Percentiles rank a stretch among this genome's conserved stretches.
These are phyloP conservation scores for Pocillopora verrucosa DNA, from an alignment of 64 coral and sea anemone genomes.

Conservation along the genomic window DNA sequence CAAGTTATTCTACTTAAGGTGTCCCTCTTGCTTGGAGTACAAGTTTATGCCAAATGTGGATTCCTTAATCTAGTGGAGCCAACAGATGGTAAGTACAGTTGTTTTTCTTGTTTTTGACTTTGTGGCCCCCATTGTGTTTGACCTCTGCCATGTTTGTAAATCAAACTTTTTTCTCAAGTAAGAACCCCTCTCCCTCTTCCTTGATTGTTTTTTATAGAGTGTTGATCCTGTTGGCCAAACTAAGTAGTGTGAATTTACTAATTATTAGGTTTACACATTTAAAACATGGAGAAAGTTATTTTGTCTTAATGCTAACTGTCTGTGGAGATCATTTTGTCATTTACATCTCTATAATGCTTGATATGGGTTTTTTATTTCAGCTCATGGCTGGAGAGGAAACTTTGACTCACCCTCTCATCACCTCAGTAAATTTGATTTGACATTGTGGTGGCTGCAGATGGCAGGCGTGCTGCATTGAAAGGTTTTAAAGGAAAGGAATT, in stretches of 20 bases:
- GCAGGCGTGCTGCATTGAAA: constrained; percentile 82
- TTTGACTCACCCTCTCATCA: constrained; percentile 75
- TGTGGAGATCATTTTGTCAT: not conserved
- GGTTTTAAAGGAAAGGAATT: constrained; percentile 97
- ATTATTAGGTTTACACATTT: too few species aligned
- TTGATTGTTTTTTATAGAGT: too few species aligned
- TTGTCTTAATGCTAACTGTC: too few species aligned
- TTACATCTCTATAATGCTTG: not conserved
- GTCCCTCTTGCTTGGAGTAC: constrained; percentile 80
- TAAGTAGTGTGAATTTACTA: too few species aligned
- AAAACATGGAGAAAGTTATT: too few species aligned
- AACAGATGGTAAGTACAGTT: constrained; percentile 58
- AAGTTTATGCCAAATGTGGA: constrained; percentile 78
- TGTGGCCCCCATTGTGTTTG: too few species aligned
- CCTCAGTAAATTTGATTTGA: constrained; percentile 92
- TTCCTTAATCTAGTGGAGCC: constrained; percentile 82
- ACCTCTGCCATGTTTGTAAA: too few species aligned
- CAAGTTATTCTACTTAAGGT: constrained; percentile 95
- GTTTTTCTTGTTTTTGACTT: not conserved
- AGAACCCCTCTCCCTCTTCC: too few species aligned
- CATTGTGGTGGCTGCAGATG: constrained; percentile 90
- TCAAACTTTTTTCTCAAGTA: too few species aligned
- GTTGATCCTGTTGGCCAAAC: too few species aligned
- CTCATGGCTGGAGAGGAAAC: constrained; percentile 81
- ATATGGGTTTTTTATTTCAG: constrained; percentile 28